Base-by-base conservation (phyloP, 2,113 vertebrate genomes). In the Chlorodrepanis virens region DNA sequence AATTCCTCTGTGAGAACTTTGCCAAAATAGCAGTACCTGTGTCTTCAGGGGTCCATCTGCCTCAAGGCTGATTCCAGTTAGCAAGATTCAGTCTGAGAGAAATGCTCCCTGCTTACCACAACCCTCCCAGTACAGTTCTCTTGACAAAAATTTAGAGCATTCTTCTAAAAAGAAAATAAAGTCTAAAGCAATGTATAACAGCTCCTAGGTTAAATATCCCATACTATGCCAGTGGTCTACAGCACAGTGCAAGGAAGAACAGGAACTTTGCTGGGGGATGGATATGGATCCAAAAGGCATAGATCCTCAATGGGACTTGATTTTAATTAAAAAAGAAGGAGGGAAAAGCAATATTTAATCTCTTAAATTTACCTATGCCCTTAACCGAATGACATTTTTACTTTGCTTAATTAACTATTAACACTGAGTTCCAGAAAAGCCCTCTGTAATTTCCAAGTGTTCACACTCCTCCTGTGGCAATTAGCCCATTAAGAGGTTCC, bases 381-480 rank as follows among this genome's bases (percentile, higher is more conserved):
- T 67, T 80, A 95, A 90, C 47, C 54, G 47, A 80, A 63, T 70
- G 50, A 20, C 39, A 37, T 59, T 90, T 92, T 94, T 74, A 74
- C 68, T 86, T 39, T 15, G 37, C 35, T 74, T 93, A 90, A 92
- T 96, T 90, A 94, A 72, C 42, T 65, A 47, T 85, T 87, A 93
- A 79, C 83, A 83, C 42, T 5, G 35, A 65, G 67, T 3, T 86
- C 35, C 39, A 90, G 71, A 81, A 75, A 91, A 56, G n/a, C 35
- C 85, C 69, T 85, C 47, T 56, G 54, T 82, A 87, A 89, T 93
- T 91, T 84, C 56, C 12, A 74, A 92, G 60, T 14, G 39, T 23
- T 93, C 68, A 5, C 39, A 77, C 40, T 61, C 4, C 44, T 69
- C 45, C 40, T 68, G 44, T 42, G 52, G 49, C 61, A 92, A 89